phyloP scores from a whole-genome alignment of 2,797 vertebrate species.

The Cossypha polioptera region DNA sequence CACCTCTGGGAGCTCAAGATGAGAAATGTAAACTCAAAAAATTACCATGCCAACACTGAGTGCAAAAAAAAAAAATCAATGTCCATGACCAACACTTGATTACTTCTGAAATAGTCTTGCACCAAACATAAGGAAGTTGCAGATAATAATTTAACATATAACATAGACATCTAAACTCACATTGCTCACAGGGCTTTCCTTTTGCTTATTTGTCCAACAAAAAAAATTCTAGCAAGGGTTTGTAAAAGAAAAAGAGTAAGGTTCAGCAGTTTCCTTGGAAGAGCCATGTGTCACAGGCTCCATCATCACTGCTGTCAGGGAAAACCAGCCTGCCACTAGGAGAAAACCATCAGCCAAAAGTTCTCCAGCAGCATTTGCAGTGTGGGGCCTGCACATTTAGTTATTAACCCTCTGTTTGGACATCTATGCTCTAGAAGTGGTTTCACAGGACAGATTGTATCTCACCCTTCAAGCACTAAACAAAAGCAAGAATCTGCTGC shows the following conservation, averaged over 20 bases:
- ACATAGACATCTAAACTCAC: not conserved
- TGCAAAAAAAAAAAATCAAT: not conserved
- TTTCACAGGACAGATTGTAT: not conserved
- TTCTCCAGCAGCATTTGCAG: not conserved
- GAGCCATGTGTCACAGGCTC: rapidly evolving
- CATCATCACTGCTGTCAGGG: no score
- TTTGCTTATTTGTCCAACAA: not conserved
- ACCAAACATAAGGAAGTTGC: not conserved
- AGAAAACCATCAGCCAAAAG: not conserved
- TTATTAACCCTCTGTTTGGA: not conserved
- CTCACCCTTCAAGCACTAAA: not conserved
- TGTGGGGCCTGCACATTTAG: not conserved
- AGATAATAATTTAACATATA: not conserved
- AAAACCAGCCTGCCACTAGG: not conserved
- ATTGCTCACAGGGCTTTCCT: no score
- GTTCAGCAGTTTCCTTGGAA: not conserved
- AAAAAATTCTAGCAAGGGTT: not conserved
- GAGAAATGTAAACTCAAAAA: not conserved
- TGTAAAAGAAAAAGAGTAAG: not conserved
- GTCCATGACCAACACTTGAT: not conserved
- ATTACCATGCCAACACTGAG: not conserved
- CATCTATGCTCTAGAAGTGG: not conserved
- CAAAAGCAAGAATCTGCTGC: not conserved
- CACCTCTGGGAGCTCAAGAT: not conserved
- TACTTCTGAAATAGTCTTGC: not conserved